Evolutionary conservation across 2,113 vertebrate genomes (phyloP).

Genomic region (Strix uralensis): DNA sequence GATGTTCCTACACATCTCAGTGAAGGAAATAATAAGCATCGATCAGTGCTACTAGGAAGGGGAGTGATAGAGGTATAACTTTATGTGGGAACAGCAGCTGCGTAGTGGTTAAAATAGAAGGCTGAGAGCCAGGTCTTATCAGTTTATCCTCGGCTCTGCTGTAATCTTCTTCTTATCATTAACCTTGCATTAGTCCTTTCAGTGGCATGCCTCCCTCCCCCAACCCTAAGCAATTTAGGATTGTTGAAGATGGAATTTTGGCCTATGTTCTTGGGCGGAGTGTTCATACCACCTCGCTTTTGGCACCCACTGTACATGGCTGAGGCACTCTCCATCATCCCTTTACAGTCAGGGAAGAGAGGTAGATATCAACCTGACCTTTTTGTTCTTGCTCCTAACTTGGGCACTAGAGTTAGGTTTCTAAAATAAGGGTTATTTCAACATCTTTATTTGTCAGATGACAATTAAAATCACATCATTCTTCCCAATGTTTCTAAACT

Average conservation of each 20-base stretch:
- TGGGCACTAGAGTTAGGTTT: neutral
- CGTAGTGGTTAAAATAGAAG: constrained; percentile 25
- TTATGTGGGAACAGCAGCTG: constrained; percentile 20
- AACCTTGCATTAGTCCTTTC: constrained; percentile 24
- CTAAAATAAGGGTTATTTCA: neutral
- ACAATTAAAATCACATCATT: neutral
- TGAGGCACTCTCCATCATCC: neutral
- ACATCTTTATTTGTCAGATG: neutral
- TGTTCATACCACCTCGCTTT: neutral
- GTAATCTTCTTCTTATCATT: constrained; percentile 49
- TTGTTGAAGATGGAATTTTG: constrained; percentile 40
- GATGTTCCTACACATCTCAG: neutral
- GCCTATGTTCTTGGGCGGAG: neutral
- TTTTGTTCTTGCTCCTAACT: neutral
- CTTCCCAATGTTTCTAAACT: neutral
- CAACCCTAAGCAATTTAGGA: neutral
- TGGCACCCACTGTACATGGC: neutral
- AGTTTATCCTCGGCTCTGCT: constrained; percentile 21
- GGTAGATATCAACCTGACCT: neutral
- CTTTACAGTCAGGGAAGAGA: neutral
- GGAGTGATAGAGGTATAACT: neutral
- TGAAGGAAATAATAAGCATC: neutral
- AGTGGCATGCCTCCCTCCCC: neutral
- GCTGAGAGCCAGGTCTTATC: constrained; percentile 10
- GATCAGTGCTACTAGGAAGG: neutral